These are phyloP conservation scores for Sebastes wilsoni DNA, from an alignment of 2,797 vertebrate genomes.

Conservation along the genomic window DNA sequence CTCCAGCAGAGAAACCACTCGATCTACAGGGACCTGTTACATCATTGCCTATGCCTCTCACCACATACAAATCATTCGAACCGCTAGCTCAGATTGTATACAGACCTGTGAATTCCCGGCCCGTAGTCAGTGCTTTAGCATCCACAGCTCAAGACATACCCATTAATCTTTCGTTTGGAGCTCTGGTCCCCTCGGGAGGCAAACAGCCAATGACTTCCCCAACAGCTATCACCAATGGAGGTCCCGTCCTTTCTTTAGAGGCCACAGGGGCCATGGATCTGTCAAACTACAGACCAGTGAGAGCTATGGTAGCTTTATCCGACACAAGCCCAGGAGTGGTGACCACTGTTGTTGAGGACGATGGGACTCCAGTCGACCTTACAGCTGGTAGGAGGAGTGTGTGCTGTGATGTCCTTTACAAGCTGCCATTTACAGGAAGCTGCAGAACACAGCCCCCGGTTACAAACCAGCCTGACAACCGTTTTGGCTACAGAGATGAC, in stretches of 20 bases:
- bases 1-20: constrained; percentile 86
- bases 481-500: constrained; percentile 89
- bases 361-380: constrained; percentile 94
- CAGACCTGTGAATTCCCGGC: constrained; percentile 79
- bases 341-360: constrained; percentile 93
- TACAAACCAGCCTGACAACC: constrained; percentile 91
- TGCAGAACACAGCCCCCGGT: constrained; percentile 91
- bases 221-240: constrained; percentile 81
- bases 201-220: constrained; percentile 82
- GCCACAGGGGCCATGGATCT: constrained; percentile 92
- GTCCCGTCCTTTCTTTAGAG: constrained; percentile 78
- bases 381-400: constrained; percentile 93
- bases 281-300: constrained; percentile 91
- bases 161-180: constrained; percentile 92
- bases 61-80: constrained; percentile 88
- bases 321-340: constrained; percentile 85
- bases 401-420: constrained; percentile 98
- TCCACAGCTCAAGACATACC: constrained; percentile 79
- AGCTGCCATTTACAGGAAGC: constrained; percentile 94
- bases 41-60: constrained; percentile 88
- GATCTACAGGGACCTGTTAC: constrained; percentile 85
- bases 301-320: constrained; percentile 90
- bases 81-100: constrained; percentile 86
- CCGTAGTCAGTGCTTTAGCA: constrained; percentile 52
- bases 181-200: constrained; percentile 75